phyloP scores from a whole-genome alignment of 2,888 invertebrate species.

The Eudemis profundana region DNA sequence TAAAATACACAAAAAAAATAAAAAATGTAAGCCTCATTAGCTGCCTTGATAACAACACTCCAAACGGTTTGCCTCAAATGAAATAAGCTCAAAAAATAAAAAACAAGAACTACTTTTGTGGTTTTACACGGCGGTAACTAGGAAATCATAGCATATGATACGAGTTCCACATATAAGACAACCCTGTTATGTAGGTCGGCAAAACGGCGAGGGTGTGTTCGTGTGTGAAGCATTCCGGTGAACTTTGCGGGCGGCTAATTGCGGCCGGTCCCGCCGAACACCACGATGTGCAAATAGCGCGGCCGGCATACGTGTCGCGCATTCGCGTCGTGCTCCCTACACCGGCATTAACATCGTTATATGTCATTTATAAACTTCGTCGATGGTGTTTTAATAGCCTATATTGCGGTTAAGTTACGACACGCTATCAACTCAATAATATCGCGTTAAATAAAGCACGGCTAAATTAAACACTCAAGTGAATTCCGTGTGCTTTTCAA shows the following conservation, averaged over 20 bases:
- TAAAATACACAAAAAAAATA: background rate
- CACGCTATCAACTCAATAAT: background rate
- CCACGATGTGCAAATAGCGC: constrained; percentile 71
- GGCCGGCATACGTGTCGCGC: constrained; percentile 65
- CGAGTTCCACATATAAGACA: constrained; percentile 42
- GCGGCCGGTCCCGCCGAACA: constrained; percentile 61
- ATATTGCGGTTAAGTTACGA: background rate
- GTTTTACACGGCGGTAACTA: background rate
- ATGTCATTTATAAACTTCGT: constrained; percentile 21
- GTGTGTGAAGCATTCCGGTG: constrained; percentile 63
- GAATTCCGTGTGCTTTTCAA: constrained; percentile 44
- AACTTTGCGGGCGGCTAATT: constrained; percentile 77
- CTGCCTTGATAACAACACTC: too few species aligned
- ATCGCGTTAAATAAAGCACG: constrained; percentile 6
- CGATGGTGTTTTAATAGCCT: constrained; percentile 2
- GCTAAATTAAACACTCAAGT: background rate
- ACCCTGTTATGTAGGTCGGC: constrained; percentile 58
- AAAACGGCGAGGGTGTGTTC: constrained; percentile 58
- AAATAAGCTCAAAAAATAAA: background rate
- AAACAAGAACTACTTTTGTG: background rate
- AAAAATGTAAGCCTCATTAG: background rate
- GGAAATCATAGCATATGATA: constrained; percentile 3
- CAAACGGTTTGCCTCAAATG: too few species aligned
- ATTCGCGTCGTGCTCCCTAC: constrained; percentile 45
- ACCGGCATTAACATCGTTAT: constrained; percentile 32